Evolutionary conservation across 2,888 invertebrate species (phyloP), one percentile per base, ranked within the genome.

Genomic region (Caradrina clavipalpis): DNA sequence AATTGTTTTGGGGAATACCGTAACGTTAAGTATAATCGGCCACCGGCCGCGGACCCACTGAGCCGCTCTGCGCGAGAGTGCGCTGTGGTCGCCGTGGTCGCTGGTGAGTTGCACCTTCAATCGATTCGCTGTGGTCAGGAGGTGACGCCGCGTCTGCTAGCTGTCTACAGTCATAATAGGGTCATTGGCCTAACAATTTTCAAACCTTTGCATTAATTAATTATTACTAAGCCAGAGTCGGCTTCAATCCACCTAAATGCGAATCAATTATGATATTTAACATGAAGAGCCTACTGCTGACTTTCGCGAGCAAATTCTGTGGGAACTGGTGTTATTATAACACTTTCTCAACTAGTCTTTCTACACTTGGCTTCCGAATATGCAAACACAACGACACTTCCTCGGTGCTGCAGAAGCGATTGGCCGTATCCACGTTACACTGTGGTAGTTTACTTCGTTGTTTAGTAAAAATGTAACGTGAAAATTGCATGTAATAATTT

Each of bases 1-100:
- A 19, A 47, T 57, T 58, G 21, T 60, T 47, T 63, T 67, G 60
- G 35, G 55, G 47, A 71, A 64, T 53, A 67, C 82, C 82, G 60
- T 42, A 64, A 63, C 31, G 22, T 45, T 35, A 15, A 21, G 35
- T 35, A 17, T 51, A 61, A 71, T 76, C 60, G 59, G 50, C 35
- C 62, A 39, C 39, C 39, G 39, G 39, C 39, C 39, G 3, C 39
- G 39, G 39, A 35, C 35, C 35, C 8, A 35, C 35, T 35, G 35
- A 35, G 8, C 35, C 35, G 35, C 35, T 35, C 35, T 35, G 35
- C 7, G 31, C 31, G 26, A 26, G 26, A 2, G 5, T 26, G 2
- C 2, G 31, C 31, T 1, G 31, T 6, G 31, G 31, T 31, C 39
- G 39, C 39, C 1, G 10, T 11, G 39, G 39, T 39, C 35, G 35